These are phyloP conservation scores for Octonoba sinensis DNA, from an alignment of 2,888 invertebrate species.

Conservation along the genomic window DNA sequence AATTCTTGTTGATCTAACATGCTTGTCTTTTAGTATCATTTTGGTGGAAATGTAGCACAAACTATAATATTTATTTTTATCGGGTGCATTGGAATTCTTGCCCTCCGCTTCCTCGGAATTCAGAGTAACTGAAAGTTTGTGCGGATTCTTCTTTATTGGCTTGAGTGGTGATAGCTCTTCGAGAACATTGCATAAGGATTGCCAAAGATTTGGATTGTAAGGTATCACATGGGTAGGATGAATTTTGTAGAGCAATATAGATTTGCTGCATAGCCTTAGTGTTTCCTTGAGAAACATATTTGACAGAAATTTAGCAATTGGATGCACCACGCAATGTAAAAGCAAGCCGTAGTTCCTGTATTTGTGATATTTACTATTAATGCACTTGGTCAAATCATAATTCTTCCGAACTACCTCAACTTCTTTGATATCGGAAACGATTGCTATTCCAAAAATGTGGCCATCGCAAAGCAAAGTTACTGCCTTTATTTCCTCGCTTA, in stretches of 20 bases:
- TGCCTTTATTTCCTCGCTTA: not conserved
- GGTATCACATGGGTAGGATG: slow-evolving; percentile 14
- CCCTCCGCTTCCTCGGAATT: not conserved
- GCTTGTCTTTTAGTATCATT: slow-evolving; percentile 13
- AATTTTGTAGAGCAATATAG: slow-evolving; percentile 41
- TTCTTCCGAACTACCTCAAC: slow-evolving; percentile 19
- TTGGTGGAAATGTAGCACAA: slow-evolving; percentile 35
- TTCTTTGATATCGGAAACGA: slow-evolving; percentile 12
- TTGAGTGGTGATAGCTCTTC: slow-evolving; percentile 25
- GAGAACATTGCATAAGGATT: slow-evolving; percentile 47
- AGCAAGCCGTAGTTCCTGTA: slow-evolving; percentile 17
- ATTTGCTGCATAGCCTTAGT: slow-evolving; percentile 32
- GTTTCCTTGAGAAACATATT: slow-evolving; percentile 29
- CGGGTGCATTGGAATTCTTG: not conserved
- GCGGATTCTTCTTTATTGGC: not conserved
- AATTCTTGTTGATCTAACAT: slow-evolving; percentile 28
- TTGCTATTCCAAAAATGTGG: slow-evolving; percentile 29
- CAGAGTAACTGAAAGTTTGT: not conserved
- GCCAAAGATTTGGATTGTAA: slow-evolving; percentile 33
- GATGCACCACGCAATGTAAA: slow-evolving; percentile 44
- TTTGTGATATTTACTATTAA: slow-evolving; percentile 33
- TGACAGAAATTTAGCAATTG: slow-evolving; percentile 24
- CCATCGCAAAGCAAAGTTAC: slow-evolving; percentile 14
- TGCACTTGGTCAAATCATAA: slow-evolving; percentile 25
- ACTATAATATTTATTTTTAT: slow-evolving; percentile 13